phyloP scores from a whole-genome alignment of 2,888 invertebrate species.

The Neoascia interrupta region DNA sequence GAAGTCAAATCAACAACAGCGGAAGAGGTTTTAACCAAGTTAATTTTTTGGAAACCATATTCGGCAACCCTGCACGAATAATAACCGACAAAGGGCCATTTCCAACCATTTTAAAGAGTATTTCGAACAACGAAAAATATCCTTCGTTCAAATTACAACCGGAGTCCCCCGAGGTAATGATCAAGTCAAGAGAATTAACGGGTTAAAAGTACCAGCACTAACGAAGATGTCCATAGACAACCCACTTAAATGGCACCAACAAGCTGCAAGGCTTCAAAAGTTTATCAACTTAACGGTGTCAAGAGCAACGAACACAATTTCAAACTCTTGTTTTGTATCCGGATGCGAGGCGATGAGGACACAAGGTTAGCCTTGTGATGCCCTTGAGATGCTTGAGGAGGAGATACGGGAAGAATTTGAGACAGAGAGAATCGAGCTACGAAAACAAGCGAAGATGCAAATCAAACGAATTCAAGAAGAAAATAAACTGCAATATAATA shows the following conservation, averaged over 20 bases:
- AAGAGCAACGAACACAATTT: slow-evolving; percentile 3
- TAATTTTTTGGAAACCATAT: slow-evolving; percentile 72
- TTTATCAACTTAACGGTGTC: background rate
- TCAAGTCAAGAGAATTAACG: slow-evolving; percentile 75
- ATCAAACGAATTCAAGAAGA: slow-evolving; percentile 27
- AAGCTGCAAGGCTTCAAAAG: background rate
- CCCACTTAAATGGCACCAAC: slow-evolving; percentile 16
- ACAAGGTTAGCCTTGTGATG: slow-evolving; percentile 59
- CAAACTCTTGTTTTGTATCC: slow-evolving; percentile 1
- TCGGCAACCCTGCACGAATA: slow-evolving; percentile 75
- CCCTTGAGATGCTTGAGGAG: slow-evolving; percentile 12
- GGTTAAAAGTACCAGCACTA: slow-evolving; percentile 64
- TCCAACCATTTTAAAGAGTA: slow-evolving; percentile 74
- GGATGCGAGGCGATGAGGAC: background rate
- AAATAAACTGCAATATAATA: slow-evolving; percentile 11
- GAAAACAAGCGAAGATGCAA: slow-evolving; percentile 26
- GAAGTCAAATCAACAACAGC: slow-evolving; percentile 72
- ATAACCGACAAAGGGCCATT: slow-evolving; percentile 75
- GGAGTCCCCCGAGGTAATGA: slow-evolving; percentile 76
- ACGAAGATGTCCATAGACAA: slow-evolving; percentile 32
- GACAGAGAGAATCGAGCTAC: slow-evolving; percentile 9
- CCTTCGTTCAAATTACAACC: slow-evolving; percentile 71
- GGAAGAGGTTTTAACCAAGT: slow-evolving; percentile 73
- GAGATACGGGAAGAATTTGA: slow-evolving; percentile 26
- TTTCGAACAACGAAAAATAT: slow-evolving; percentile 74